phyloP scores from a whole-genome alignment of 2,888 invertebrate species.

The Tachystola acroxantha region DNA sequence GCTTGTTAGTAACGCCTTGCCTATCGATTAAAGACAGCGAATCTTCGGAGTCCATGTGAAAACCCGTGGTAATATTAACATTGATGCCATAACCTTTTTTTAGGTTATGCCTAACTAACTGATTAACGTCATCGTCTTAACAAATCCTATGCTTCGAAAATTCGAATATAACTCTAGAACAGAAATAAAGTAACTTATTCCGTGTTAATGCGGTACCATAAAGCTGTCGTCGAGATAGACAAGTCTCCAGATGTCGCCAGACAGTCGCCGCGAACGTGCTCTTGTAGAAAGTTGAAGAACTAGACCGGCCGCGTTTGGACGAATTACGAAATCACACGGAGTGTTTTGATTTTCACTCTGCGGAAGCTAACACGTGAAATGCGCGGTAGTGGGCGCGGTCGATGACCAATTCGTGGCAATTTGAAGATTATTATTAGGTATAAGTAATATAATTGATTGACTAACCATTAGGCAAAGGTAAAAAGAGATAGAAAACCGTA shows the following conservation, averaged over 20 bases:
- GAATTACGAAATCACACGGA: slow-evolving; percentile 45
- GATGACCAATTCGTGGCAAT: slow-evolving; percentile 12
- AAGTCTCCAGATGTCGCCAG: slow-evolving; percentile 43
- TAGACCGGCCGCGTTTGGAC: slow-evolving; percentile 57
- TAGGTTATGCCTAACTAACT: slow-evolving; percentile 21
- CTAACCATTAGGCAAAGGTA: slow-evolving; percentile 9
- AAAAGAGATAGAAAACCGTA: neutral
- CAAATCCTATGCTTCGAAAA: slow-evolving; percentile 19
- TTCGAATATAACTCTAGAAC: too few relatives aligned
- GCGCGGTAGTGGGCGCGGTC: slow-evolving; percentile 15
- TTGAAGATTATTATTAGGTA: too few relatives aligned
- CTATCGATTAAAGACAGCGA: slow-evolving; percentile 62
- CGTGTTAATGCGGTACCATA: slow-evolving; percentile 21
- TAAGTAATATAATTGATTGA: slow-evolving; percentile 3
- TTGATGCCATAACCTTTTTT: slow-evolving; percentile 35
- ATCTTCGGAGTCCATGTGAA: slow-evolving; percentile 38
- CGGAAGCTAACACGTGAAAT: slow-evolving; percentile 23
- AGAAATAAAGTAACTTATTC: slow-evolving; percentile 21
- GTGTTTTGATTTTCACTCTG: slow-evolving; percentile 49
- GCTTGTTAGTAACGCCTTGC: slow-evolving; percentile 57
- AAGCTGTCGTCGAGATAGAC: slow-evolving; percentile 34
- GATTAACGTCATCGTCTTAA: slow-evolving; percentile 29
- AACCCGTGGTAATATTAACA: slow-evolving; percentile 26
- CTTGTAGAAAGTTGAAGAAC: slow-evolving; percentile 73
- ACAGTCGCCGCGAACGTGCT: slow-evolving; percentile 51